These are phyloP conservation scores for Zaprionus kolodkinae DNA, from an alignment of 1,140 invertebrate genomes.

Conservation along the genomic window DNA sequence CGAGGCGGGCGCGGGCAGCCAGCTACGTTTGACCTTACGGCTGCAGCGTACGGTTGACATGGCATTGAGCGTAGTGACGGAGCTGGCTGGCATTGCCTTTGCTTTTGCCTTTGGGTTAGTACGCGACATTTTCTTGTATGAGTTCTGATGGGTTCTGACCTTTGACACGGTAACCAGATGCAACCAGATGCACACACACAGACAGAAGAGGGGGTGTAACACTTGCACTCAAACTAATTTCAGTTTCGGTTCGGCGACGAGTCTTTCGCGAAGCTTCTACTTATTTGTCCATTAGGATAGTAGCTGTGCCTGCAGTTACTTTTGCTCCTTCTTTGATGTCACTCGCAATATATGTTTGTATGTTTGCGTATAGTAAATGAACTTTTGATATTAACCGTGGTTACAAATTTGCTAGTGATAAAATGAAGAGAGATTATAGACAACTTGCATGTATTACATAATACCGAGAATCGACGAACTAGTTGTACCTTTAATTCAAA, in stretches of 20 bases:
- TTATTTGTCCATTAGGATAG: neutral
- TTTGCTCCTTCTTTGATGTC: neutral
- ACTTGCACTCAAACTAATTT: slow-evolving; percentile 44
- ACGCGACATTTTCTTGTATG: slow-evolving; percentile 64
- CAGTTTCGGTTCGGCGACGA: neutral
- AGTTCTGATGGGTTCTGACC: slow-evolving; percentile 49
- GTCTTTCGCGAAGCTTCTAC: neutral
- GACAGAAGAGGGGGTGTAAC: slow-evolving; percentile 48
- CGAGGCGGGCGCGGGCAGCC: slow-evolving; percentile 20
- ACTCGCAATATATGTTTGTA: neutral
- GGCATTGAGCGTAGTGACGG: slow-evolving; percentile 31
- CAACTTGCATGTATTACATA: neutral
- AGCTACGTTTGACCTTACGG: slow-evolving; percentile 41
- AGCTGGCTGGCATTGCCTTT: slow-evolving; percentile 63
- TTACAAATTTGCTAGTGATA: neutral
- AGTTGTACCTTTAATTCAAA: neutral
- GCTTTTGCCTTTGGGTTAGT: slow-evolving; percentile 60
- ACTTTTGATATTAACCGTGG: neutral
- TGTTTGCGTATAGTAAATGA: neutral
- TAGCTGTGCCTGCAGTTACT: neutral
- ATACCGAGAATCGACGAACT: neutral
- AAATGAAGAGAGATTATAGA: neutral
- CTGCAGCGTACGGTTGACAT: slow-evolving; percentile 19
- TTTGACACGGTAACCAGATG: slow-evolving; percentile 48
- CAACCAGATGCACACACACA: slow-evolving; percentile 22